Evolutionary conservation across 2,113 vertebrate species (phyloP).

Genomic region (Lichenostomus cassidix): DNA sequence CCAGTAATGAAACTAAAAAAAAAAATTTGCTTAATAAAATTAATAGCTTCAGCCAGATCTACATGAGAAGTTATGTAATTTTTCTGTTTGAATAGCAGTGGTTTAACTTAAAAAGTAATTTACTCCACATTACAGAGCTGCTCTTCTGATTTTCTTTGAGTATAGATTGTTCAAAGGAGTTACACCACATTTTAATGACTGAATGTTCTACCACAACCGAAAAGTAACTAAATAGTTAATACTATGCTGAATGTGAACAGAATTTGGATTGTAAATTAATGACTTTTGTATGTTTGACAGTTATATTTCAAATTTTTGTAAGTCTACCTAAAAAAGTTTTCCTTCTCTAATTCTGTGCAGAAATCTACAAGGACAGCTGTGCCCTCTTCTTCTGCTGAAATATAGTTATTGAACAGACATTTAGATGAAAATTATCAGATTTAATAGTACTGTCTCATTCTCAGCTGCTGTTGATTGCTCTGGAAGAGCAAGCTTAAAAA

Average conservation of each 20-base stretch:
- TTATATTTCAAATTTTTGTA: not conserved
- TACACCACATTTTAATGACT: not conserved
- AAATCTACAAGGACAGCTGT: not conserved
- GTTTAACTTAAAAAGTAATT: conserved; percentile 5
- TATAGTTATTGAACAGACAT: not conserved
- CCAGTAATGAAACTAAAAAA: not conserved
- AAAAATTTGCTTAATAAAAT: not conserved
- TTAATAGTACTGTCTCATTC: conserved; percentile 11
- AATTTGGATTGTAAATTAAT: conserved; percentile 15
- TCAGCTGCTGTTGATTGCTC: conserved; percentile 5
- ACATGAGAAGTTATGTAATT: not conserved
- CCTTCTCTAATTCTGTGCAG: not conserved
- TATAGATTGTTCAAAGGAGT: not conserved
- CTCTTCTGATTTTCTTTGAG: not conserved
- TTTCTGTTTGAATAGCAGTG: not conserved
- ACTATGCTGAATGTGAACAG: not conserved
- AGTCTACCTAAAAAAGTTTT: not conserved
- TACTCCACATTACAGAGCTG: not conserved
- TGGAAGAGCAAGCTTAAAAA: conserved; percentile 10
- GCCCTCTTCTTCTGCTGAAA: not conserved
- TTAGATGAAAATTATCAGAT: not conserved
- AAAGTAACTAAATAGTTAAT: not conserved
- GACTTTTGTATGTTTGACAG: not conserved
- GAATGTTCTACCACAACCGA: not conserved
- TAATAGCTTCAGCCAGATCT: not conserved